Base-by-base conservation (phyloP, 2,797 vertebrate genomes). In the Gymnopithys bicolor region DNA sequence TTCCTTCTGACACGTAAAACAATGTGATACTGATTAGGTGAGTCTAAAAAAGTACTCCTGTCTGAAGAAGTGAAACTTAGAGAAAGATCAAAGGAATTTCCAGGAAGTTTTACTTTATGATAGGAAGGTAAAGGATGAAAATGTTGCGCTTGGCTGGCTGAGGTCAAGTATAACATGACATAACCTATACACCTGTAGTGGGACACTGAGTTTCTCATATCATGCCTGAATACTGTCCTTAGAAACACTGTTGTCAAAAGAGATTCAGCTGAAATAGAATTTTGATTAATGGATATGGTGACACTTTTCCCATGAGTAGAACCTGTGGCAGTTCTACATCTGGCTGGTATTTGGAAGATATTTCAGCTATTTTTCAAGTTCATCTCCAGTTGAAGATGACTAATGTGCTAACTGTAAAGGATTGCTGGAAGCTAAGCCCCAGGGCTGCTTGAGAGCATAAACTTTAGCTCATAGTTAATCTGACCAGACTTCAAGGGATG, bases 351-450 rank as follows among this genome's bases (percentile, higher is more conserved):
- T 84, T 82, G 55, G 66, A 64, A 82, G 48, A 83, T 92, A 93
- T 93, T 90, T 94, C 0, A 5, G 35, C 55, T 89, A 79, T 81
- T 93, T 95, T 96, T 93, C 77, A 92, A 89, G 46, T 83, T 88
- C 55, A 55, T 84, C 77, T 83, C 51, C 82, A 69, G 58, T 3
- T 83, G 90, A 87, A 87, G 66, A 91, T 94, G 83, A 92, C 56
- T 94, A 73, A 89, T 93, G 66, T 86, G 14, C 33, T 87, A 70
- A 73, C 64, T 91, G 32, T 82, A 95, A 96, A 96, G 73, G 41
- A 83, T 35, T 68, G 66, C 69, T 81, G 48, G 66, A 92, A 96
- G 90, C 85, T 93, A 88, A 93, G 68, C 84, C 49, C 16, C 0
- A 0, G 28, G 80, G 58, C 84, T 93, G 46, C 89, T 94, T 67